These are phyloP conservation scores for Sebastes vulpes DNA, from an alignment of 2,797 vertebrate genomes.

Conservation along the genomic window DNA sequence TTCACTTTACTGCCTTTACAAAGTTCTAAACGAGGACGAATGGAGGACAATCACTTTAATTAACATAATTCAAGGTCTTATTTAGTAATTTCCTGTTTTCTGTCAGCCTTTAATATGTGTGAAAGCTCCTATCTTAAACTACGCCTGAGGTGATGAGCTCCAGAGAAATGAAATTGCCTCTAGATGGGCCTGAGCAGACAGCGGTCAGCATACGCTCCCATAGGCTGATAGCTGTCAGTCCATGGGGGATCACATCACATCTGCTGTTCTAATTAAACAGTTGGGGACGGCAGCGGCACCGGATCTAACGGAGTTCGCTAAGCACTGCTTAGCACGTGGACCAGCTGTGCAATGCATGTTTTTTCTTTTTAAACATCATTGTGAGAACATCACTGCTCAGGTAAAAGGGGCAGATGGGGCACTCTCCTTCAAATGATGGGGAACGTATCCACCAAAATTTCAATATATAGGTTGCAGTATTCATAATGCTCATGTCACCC, in stretches of 20 bases:
- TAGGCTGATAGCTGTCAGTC: conserved; percentile 36
- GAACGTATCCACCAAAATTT: neutral
- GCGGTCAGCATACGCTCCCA: conserved; percentile 13
- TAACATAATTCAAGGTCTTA: neutral
- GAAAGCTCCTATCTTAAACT: neutral
- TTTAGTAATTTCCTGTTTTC: conserved; percentile 1
- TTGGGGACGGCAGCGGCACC: conserved; percentile 34
- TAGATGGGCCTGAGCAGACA: conserved; percentile 26
- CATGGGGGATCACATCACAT: conserved; percentile 49
- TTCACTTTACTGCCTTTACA: neutral
- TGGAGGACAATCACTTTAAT: neutral
- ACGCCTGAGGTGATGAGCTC: conserved; percentile 1
- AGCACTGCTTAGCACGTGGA: conserved; percentile 40
- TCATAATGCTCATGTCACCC: neutral
- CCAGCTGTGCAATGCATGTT: conserved; percentile 54
- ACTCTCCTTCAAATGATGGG: neutral
- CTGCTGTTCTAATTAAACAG: conserved; percentile 67
- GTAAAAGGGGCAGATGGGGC: conserved; percentile 22
- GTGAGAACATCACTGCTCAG: conserved; percentile 11
- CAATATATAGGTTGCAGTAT: neutral
- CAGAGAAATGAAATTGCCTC: conserved; percentile 9
- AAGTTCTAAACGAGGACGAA: neutral
- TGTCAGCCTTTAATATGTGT: neutral
- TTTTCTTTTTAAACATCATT: conserved; percentile 27
- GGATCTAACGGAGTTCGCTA: conserved; percentile 57